Evolutionary conservation across 2,113 vertebrate genomes (phyloP), one percentile per base, ranked within the genome.

Genomic region (Pyrgilauda ruficollis): DNA sequence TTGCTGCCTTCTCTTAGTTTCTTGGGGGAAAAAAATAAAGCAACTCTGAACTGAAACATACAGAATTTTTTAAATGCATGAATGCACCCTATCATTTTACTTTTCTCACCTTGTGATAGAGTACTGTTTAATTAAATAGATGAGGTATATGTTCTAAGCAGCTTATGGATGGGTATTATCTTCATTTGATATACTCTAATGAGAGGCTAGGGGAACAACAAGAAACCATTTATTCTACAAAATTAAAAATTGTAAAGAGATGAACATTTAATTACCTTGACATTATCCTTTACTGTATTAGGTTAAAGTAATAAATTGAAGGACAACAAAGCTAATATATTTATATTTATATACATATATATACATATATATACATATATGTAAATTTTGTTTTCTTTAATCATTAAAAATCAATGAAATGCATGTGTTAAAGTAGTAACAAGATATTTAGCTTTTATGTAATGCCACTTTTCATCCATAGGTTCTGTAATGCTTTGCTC

Each of bases 201-300:
- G 64, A 91, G 66, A 90, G 84, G 90, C 85, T 46, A 89, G 61
- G 86, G 77, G 28, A 95, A 96, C 33, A 94, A 74, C 90, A 78
- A 89, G 80, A 52, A 68, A 61, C 31, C 28, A 59, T 84, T 92
- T 53, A 94, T 79, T 94, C 70, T 83, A 94, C 92, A 77, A 84
- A 52, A 92, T 91, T 95, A 87, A 96, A 95, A 91, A 94, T 56
- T 55, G 88, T 61, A 83, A 93, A 92, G 66, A 93, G 56, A 89
- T 75, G 84, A 78, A 77, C 77, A 79, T 94, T 96, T 97, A 86
- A 97, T 95, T 93, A 90, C 74, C 72, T 79, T 74, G 44, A 90
- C 77, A 50, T 56, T 93, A 94, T 79, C 84, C 49, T 68, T 73
- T 73, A 35, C 64, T 93, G 70, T 89, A 94, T 78, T 92, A 87